A percentile compares a stretch with the other conserved stretches of the same genome.
Conservation (phyloP, 1,140 invertebrate species). For the Telenomus remus region DNA sequence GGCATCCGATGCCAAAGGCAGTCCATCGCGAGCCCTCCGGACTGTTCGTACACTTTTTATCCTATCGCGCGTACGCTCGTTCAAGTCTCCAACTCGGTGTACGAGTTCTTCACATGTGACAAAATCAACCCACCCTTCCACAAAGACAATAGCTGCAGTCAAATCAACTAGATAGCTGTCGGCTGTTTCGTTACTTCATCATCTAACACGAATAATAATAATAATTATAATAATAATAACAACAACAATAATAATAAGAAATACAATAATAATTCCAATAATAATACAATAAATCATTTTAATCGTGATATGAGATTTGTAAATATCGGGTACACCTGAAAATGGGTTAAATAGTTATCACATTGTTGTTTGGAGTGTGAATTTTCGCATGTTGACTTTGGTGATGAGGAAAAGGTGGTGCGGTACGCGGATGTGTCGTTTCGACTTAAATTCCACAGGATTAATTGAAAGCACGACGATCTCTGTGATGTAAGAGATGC, state of each 20-base stretch:
- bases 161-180: slow-evolving; percentile 6
- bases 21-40: slow-evolving; percentile 75
- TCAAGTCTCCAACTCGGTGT: slow-evolving; percentile 66
- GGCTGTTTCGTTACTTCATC: not conserved
- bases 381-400: slow-evolving; percentile 28
- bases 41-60: slow-evolving; percentile 69
- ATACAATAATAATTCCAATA: slow-evolving; percentile 34
- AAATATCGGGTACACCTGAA: too few relatives aligned
- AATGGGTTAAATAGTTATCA: too few relatives aligned
- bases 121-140: not conserved
- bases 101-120: not conserved
- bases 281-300: too few relatives aligned
- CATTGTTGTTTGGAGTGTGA: slow-evolving; percentile 16
- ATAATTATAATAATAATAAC: too few relatives aligned
- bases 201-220: slow-evolving; percentile 11
- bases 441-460: slow-evolving; percentile 63
- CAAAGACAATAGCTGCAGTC: not conserved
- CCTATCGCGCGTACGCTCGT: slow-evolving; percentile 66
- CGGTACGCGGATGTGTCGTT: slow-evolving; percentile 41
- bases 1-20: slow-evolving; percentile 72
- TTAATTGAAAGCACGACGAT: slow-evolving; percentile 66
- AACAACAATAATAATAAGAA: too few relatives aligned
- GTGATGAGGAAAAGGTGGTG: slow-evolving; percentile 53
- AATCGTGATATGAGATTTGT: too few relatives aligned
- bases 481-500: slow-evolving; percentile 75